Percentiles rank a stretch among this genome's conserved stretches.
Evolutionary conservation across 2,113 vertebrate species (phyloP).

Genomic region (Falco punctatus): DNA sequence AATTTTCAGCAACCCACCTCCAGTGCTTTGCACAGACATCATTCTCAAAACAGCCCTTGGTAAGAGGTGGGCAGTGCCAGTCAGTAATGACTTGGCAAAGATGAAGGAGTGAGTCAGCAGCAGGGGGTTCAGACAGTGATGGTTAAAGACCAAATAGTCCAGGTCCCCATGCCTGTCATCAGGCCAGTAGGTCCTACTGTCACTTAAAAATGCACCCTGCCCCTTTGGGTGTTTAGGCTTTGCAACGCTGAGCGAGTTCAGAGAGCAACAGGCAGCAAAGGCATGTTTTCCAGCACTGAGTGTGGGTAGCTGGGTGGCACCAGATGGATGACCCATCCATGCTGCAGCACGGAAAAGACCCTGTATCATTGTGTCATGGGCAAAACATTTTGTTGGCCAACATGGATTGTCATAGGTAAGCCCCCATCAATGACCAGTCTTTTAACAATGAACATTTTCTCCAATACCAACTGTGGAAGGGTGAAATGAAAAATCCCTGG

Average conservation of each 20-base stretch:
- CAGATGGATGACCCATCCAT: not conserved
- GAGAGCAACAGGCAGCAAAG: not conserved
- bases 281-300: not conserved
- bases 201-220: not conserved
- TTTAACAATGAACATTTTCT: not conserved
- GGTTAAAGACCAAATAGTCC: not conserved
- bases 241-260: not conserved
- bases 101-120: not conserved
- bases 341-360: not conserved
- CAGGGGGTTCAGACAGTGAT: not conserved
- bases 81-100: not conserved
- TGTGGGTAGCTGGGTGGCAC: not conserved
- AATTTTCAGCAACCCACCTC: not conserved
- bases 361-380: not conserved
- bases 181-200: not conserved
- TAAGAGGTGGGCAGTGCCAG: not conserved
- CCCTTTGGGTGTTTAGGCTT: not conserved
- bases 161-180: not conserved
- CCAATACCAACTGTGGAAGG: not conserved
- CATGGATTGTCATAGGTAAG: not conserved
- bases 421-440: not conserved
- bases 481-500: not conserved
- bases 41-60: not conserved
- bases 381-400: not conserved
- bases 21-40: not conserved